Evolutionary conservation across 2,888 invertebrate species (phyloP).

Genomic region (Meiosimyza decipiens): DNA sequence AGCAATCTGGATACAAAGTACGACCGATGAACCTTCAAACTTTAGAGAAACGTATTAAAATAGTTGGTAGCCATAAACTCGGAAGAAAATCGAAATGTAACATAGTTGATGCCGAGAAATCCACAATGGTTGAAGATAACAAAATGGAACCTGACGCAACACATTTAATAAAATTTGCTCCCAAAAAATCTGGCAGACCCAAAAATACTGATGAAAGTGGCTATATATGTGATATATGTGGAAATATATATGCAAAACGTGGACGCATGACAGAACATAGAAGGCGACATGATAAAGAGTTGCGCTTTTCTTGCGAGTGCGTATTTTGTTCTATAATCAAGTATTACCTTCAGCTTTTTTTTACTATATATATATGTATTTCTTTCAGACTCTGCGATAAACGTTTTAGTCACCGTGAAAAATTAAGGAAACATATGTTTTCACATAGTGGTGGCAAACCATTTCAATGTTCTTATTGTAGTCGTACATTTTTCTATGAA

Average conservation of each 20-base stretch:
- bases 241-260: constrained; percentile 60
- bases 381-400: constrained; percentile 56
- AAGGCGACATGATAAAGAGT: constrained; percentile 56
- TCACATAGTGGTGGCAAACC: constrained; percentile 62
- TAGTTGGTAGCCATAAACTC: neutral
- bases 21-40: too few relatives aligned
- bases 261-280: constrained; percentile 63
- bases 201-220: constrained; percentile 48
- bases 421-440: constrained; percentile 60
- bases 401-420: constrained; percentile 59
- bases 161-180: neutral
- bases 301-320: constrained; percentile 61
- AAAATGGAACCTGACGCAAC: neutral
- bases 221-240: constrained; percentile 62
- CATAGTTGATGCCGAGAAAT: neutral
- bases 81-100: constrained; percentile 19
- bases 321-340: constrained; percentile 37
- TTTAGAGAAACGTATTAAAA: neutral
- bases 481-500: constrained; percentile 61
- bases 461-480: constrained; percentile 59
- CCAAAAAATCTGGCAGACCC: constrained; percentile 13
- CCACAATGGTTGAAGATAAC: neutral
- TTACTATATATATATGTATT: neutral
- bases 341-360: neutral
- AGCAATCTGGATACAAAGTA: neutral